phyloP scores from a whole-genome alignment of 2,888 invertebrate species.

The Drosophila formosana region DNA sequence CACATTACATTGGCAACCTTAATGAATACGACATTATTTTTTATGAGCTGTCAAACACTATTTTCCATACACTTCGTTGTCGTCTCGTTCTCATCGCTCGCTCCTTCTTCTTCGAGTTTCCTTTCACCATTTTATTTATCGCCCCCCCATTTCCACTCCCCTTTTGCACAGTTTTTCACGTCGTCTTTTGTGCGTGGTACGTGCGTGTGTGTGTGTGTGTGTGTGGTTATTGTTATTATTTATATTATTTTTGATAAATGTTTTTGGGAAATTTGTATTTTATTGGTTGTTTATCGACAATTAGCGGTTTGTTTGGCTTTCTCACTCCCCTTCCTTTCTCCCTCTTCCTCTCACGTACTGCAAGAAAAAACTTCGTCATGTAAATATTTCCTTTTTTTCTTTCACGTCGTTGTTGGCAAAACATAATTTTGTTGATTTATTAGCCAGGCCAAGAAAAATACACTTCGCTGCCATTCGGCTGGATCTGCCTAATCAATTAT shows the following conservation, averaged over 20 bases:
- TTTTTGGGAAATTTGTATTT: slow-evolving; percentile 78
- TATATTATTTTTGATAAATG: slow-evolving; percentile 79
- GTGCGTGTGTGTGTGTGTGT: slow-evolving; percentile 45
- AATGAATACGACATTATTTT: slow-evolving; percentile 80
- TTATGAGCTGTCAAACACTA: slow-evolving; percentile 83
- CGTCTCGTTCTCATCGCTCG: slow-evolving; percentile 32
- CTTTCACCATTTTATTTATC: slow-evolving; percentile 75
- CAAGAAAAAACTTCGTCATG: slow-evolving; percentile 24
- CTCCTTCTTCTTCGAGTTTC: slow-evolving; percentile 54
- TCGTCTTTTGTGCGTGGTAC: slow-evolving; percentile 22
- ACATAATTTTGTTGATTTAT: slow-evolving; percentile 62
- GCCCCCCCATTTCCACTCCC: slow-evolving; percentile 20
- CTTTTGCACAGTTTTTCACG: slow-evolving; percentile 14
- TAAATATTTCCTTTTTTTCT: slow-evolving; percentile 39
- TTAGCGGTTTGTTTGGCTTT: slow-evolving; percentile 76
- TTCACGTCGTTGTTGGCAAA: slow-evolving; percentile 15
- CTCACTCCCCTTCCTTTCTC: background rate
- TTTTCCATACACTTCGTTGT: slow-evolving; percentile 77
- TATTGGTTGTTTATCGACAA: slow-evolving; percentile 80
- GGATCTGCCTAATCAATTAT: slow-evolving; percentile 42
- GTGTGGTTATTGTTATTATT: slow-evolving; percentile 72
- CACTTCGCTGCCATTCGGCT: slow-evolving; percentile 3
- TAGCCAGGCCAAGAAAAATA: slow-evolving; percentile 32
- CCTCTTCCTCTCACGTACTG: background rate
- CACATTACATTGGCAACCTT: slow-evolving; percentile 66